phyloP scores from a whole-genome alignment of 2,888 invertebrate species.

The Chromoteleia sp. region DNA sequence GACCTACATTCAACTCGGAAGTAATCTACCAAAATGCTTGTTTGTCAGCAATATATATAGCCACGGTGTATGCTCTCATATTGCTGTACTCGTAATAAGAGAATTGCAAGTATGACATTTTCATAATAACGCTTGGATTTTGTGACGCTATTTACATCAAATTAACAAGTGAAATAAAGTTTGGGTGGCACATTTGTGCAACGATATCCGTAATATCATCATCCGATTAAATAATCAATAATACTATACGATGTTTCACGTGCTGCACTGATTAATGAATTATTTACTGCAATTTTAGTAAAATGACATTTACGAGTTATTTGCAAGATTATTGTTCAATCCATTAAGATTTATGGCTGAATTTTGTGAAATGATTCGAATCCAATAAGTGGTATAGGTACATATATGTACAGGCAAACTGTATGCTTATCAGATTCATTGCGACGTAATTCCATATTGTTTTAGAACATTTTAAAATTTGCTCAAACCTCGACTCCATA shows the following conservation, averaged over 20 bases:
- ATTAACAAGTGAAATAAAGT: conserved; percentile 20
- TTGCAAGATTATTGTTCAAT: background rate
- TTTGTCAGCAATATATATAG: conserved; percentile 29
- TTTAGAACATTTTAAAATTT: background rate
- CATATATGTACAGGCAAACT: background rate
- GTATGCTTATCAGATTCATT: conserved; percentile 1
- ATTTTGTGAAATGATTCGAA: background rate
- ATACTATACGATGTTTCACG: background rate
- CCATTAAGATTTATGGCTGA: background rate
- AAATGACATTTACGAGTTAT: background rate
- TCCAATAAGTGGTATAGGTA: background rate
- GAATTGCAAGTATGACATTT: conserved; percentile 27
- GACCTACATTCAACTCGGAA: conserved; percentile 46
- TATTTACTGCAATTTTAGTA: background rate
- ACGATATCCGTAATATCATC: background rate
- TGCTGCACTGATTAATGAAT: background rate
- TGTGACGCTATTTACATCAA: conserved; percentile 11
- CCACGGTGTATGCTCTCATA: background rate
- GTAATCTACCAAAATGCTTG: conserved; percentile 41
- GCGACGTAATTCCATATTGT: background rate
- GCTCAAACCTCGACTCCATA: too few species aligned
- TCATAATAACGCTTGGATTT: conserved; percentile 18
- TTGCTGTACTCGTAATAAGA: conserved; percentile 24
- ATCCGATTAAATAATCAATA: background rate
- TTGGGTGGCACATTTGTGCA: background rate